Percentiles rank a stretch among this genome's conserved stretches.
phyloP scores from a whole-genome alignment of 2,797 vertebrate genomes.

The Poecilia wingei region DNA sequence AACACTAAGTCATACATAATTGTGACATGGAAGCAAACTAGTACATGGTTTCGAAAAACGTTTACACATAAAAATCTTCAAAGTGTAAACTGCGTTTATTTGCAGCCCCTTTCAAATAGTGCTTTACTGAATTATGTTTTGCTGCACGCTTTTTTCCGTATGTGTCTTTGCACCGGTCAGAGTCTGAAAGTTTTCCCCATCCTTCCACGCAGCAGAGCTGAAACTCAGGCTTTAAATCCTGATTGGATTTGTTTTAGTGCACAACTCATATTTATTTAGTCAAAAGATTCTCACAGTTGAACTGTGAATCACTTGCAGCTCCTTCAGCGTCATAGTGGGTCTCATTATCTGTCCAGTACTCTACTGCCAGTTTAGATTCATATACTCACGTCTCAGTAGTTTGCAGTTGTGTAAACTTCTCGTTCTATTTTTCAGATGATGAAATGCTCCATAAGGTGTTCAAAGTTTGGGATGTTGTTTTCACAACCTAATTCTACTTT shows the following conservation, averaged over 20 bases:
- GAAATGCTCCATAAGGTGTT: not conserved
- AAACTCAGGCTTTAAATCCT: not conserved
- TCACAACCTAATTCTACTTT: not conserved
- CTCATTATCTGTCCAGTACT: not conserved
- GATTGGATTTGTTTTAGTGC: too few relatives aligned
- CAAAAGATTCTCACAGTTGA: not conserved
- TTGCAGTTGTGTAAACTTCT: not conserved
- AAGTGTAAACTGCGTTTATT: not conserved
- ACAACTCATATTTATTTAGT: not conserved
- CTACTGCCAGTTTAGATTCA: not conserved
- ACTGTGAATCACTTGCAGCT: not conserved
- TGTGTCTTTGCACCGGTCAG: not conserved
- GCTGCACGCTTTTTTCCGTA: not conserved
- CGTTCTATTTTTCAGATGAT: not conserved
- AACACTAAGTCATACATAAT: not conserved
- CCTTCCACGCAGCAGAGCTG: not conserved
- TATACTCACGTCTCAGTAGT: not conserved
- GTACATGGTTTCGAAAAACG: not conserved
- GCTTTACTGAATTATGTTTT: not conserved
- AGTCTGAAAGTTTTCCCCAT: not conserved
- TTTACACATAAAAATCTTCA: not conserved
- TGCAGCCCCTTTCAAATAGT: not conserved
- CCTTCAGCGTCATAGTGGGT: not conserved
- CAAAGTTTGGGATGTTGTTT: not conserved
- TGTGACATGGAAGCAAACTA: not conserved